A percentile compares a stretch with the other conserved stretches of the same genome.
Conservation (phyloP, 2,113 vertebrate species). For the Melanotaenia duboulayi region DNA sequence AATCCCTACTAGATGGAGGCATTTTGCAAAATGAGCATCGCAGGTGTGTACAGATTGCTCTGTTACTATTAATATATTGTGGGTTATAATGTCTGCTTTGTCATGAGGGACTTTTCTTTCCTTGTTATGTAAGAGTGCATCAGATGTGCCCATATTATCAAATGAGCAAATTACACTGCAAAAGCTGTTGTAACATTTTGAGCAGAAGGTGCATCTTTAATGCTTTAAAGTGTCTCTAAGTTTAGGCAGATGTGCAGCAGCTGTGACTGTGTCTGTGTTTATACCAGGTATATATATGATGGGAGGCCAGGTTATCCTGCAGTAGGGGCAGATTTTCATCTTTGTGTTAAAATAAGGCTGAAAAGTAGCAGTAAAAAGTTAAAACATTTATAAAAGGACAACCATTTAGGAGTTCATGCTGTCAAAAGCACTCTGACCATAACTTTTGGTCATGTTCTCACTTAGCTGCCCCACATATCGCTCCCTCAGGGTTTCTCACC, state of each 20-base stretch:
- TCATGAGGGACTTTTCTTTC: conserved; percentile 35
- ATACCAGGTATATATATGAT: conserved; percentile 13
- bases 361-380: not conserved
- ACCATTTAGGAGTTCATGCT: not conserved
- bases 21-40: conserved; percentile 48
- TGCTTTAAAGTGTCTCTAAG: conserved; percentile 21
- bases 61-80: not conserved
- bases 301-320: not conserved
- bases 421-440: conserved; percentile 32
- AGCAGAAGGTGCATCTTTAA: conserved; percentile 6
- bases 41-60: conserved; percentile 40
- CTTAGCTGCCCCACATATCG: not conserved
- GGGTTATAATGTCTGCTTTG: conserved; percentile 15
- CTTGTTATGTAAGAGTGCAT: conserved; percentile 42
- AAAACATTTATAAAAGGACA: not conserved
- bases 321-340: conserved; percentile 1
- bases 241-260: conserved; percentile 38
- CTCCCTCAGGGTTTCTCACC: conserved; percentile 3
- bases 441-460: conserved; percentile 33
- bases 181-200: not conserved
- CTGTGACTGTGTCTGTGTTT: conserved; percentile 19
- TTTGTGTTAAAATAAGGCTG: not conserved
- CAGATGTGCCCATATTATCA: conserved; percentile 40
- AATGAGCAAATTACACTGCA: conserved; percentile 54
- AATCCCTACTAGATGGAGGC: conserved; percentile 24